Evolutionary conservation across 2,797 vertebrate species (phyloP), one percentile per base, ranked within the genome.

Genomic region (Eremophila alpestris): DNA sequence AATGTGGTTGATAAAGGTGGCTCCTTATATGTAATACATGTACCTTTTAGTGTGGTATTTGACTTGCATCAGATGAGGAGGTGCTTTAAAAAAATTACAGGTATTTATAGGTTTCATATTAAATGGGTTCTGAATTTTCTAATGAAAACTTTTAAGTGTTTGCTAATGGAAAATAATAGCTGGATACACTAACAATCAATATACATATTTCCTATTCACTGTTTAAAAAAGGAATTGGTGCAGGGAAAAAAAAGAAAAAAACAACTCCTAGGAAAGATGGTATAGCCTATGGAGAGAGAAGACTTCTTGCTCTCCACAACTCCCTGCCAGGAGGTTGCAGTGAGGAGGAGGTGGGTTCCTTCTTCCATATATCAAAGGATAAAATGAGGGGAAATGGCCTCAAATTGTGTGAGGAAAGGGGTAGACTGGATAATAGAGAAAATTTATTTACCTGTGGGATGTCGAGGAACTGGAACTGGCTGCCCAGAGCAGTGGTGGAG

Each of bases 291-390:
- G 36, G n/a, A 38, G 19, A 62, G 16, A 7, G 12, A 20, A 32
- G 4, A 7, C 18, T 63, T 10, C 26, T 32, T 1, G 0, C 5
- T 52, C 7, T 36, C 13, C 38, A 15, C 4, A 55, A 0, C 21
- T 74, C 8, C 12, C 3, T 36, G 18, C 16, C 2, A 38, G 9
- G 17, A 60, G 7, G 2, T 6, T 22, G 24, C 6, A 17, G 13
- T 0, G 4, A 45, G 16, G 7, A 46, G 3, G 7, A 3, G 0
- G 2, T 20, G 2, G 0, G 6, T 13, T 27, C 21, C 9, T 62
- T 56, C 14, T 65, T 36, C 34, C 4, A 48, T 9, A 8, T 24
- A 26, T 34, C 4, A 22, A 34, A 27, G 1, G 2, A 38, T 1
- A 83, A 21, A 36, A 32, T 6, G 9, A 80, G 17, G 22, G 6